Percentiles rank a stretch among this genome's conserved stretches.
These are phyloP conservation scores for Tetrao urogallus DNA, from an alignment of 2,113 vertebrate species.

Conservation along the genomic window DNA sequence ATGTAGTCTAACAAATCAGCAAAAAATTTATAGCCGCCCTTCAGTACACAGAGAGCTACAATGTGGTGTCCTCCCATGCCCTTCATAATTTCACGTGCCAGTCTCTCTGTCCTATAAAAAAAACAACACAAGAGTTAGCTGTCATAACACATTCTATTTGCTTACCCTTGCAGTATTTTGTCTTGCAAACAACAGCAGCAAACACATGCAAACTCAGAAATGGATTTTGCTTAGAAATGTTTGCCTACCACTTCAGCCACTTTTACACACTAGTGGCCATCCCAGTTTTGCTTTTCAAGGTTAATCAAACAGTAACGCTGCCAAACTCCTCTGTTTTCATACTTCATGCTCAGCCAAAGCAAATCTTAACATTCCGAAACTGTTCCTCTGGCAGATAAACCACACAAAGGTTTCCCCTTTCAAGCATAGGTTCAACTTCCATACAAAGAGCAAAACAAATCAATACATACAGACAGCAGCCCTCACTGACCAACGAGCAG, in stretches of 20 bases:
- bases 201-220: not conserved
- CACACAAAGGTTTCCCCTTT: not conserved
- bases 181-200: not conserved
- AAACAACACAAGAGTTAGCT: not conserved
- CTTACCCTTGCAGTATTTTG: not conserved
- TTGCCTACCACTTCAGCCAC: not conserved
- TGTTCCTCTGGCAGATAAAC: not conserved
- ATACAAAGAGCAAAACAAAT: not conserved
- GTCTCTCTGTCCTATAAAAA: conserved; percentile 89
- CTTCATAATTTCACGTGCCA: conserved; percentile 96
- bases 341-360: not conserved
- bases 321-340: conserved; percentile 3
- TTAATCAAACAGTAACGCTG: conserved; percentile 27
- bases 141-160: not conserved
- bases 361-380: conserved; percentile 23
- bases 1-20: conserved; percentile 98
- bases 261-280: not conserved
- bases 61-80: conserved; percentile 98
- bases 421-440: not conserved
- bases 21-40: conserved; percentile 99
- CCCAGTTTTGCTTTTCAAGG: conserved; percentile 41
- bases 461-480: not conserved
- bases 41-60: conserved; percentile 96
- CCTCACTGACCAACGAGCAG: not conserved
- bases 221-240: not conserved